Base-by-base conservation (phyloP, 2,113 vertebrate genomes). In the Aramus guarauna region DNA sequence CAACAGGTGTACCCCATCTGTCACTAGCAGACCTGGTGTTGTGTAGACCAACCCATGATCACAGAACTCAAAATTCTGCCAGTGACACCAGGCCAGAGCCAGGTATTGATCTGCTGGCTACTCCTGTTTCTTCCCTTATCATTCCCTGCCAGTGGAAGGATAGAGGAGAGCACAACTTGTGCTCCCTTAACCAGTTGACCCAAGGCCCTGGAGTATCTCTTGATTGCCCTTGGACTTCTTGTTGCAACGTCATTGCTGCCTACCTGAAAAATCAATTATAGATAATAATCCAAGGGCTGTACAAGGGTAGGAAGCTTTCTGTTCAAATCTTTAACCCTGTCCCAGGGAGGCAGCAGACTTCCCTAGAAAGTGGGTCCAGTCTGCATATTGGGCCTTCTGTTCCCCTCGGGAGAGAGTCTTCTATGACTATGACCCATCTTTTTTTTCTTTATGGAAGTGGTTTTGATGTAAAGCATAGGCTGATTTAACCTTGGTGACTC, bases 31-130 rank as follows among this genome's bases (percentile, higher is more conserved):
- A 24, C 5, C 11, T 76, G 24, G 12, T 86, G 43, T 58, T 1
- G 1, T 36, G 23, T 1, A 62, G 29, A 88, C 8, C 10, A 50
- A 82, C 4, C 6, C 30, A 59, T 2, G 1, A 58, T 23, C 11
- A 72, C 56, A 82, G 39, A 60, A 45, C 8, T 7, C 18, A 32
- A 52, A 88, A 83, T 84, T 41, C 37, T 80, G 19, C 22, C 1
- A 0, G 15, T 75, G 72, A 62, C 47, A 48, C 12, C 66, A 56
- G 36, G 17, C 27, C 62, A 4, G 14, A 81, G 32, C 16, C 56
- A 67, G 7, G 5, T 75, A 7, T 58, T 63, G 23, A n/a, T 62
- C 47, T 91, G 12, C 59, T 87, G 39, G 23, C 55, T 74, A 15
- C 9, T 88, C 36, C 9, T 66, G 9, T 27, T 88, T 39, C 66